Percentiles rank a stretch among this genome's conserved stretches.
Conservation (phyloP, 2,888 invertebrate genomes). For the Leucoma salicis region DNA sequence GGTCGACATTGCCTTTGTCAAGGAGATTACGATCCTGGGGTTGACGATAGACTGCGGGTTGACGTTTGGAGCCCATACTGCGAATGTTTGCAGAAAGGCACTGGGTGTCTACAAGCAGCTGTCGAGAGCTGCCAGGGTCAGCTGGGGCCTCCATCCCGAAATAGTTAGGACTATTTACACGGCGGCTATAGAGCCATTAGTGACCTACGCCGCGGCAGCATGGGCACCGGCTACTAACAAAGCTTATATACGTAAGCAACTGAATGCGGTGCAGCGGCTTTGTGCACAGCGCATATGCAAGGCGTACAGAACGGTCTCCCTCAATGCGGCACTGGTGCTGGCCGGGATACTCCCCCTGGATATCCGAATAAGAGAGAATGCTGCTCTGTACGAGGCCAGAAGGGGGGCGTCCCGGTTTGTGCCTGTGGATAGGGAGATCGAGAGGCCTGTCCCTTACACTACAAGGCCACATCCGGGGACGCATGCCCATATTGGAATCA, state of each 20-base stretch:
- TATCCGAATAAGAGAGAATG: background rate
- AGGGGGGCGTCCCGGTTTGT: background rate
- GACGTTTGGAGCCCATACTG: background rate
- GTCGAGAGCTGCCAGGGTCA: background rate
- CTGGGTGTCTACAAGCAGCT: background rate
- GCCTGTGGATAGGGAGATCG: background rate
- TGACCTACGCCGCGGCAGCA: background rate
- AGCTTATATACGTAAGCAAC: background rate
- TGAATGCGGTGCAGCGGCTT: background rate
- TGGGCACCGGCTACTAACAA: background rate
- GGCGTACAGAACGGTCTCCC: background rate
- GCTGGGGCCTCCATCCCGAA: background rate
- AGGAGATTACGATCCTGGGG: background rate
- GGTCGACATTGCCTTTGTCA: background rate
- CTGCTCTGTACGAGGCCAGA: background rate
- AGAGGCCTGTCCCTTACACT: background rate
- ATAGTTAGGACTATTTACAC: background rate
- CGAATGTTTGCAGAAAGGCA: background rate
- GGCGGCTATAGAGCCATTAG: background rate
- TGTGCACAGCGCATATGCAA: background rate
- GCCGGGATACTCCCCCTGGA: background rate
- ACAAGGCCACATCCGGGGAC: background rate
- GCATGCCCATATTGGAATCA: too few relatives aligned
- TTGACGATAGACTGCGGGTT: background rate
- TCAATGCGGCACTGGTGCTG: slow-evolving; percentile 8